Percentiles rank a stretch among this genome's conserved stretches.
phyloP scores from a whole-genome alignment of 2,888 invertebrate genomes.

The Nomada fabriciana region DNA sequence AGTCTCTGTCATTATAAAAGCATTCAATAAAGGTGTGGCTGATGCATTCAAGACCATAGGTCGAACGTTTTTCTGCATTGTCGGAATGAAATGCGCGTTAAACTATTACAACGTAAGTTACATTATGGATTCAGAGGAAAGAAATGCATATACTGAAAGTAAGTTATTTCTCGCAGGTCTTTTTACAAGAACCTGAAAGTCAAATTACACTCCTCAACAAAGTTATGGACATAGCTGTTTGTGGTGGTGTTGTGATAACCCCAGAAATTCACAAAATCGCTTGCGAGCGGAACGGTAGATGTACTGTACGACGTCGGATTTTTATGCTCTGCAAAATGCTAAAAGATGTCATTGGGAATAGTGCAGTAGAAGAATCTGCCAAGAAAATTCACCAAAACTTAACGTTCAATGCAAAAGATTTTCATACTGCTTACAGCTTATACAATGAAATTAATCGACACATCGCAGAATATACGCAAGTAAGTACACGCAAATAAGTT shows the following conservation, averaged over 20 bases:
- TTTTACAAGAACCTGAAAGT: conserved; percentile 84
- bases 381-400: conserved; percentile 80
- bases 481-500: conserved; percentile 9
- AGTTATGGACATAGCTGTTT: conserved; percentile 87
- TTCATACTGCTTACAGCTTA: conserved; percentile 67
- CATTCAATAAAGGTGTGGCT: conserved; percentile 72
- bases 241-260: conserved; percentile 87
- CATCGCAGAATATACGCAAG: background rate
- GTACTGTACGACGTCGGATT: conserved; percentile 71
- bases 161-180: conserved; percentile 78
- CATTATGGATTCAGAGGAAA: background rate
- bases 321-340: conserved; percentile 75
- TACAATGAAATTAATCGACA: conserved; percentile 49
- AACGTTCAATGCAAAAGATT: conserved; percentile 77
- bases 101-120: conserved; percentile 72
- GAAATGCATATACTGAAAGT: background rate
- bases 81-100: conserved; percentile 52
- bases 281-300: conserved; percentile 84
- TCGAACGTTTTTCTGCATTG: background rate
- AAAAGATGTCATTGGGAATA: conserved; percentile 76
- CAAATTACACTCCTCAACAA: conserved; percentile 85
- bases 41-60: background rate
- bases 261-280: conserved; percentile 85
- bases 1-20: conserved; percentile 80
- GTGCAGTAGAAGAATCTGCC: conserved; percentile 78